A percentile compares a stretch with the other conserved stretches of the same genome.
phyloP scores from a whole-genome alignment of 2,113 vertebrate species.

The Microtus pennsylvanicus region DNA sequence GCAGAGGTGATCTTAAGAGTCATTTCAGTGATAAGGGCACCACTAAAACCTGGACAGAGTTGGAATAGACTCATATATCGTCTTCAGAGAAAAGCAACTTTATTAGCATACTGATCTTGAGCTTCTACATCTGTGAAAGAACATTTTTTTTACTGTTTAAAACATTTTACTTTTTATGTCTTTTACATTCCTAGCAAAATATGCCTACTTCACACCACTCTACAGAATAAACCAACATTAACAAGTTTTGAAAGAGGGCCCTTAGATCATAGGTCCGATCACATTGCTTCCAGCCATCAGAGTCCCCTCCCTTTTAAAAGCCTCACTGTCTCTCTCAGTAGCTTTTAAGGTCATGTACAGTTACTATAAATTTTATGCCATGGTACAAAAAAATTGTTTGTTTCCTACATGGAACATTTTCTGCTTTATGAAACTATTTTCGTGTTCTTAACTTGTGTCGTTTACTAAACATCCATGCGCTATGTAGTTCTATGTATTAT shows the following conservation, averaged over 20 bases:
- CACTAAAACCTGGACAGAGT: background rate
- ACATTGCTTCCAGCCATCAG: background rate
- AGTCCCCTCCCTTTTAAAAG: background rate
- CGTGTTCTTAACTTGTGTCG: background rate
- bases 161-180: background rate
- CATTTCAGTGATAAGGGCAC: background rate
- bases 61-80: background rate
- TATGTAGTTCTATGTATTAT: background rate
- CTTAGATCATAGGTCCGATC: background rate
- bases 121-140: background rate
- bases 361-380: background rate
- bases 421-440: background rate
- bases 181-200: background rate
- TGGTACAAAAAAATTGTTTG: background rate
- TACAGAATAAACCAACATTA: slow-evolving; percentile 1
- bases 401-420: background rate
- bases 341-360: background rate
- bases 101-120: background rate
- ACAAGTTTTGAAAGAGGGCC: background rate
- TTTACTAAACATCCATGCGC: background rate
- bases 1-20: background rate
- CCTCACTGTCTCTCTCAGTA: background rate
- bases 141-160: background rate
- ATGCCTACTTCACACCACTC: background rate
- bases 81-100: background rate